Evolutionary conservation across 2,888 invertebrate genomes (phyloP).

Genomic region (Eilema caniola): DNA sequence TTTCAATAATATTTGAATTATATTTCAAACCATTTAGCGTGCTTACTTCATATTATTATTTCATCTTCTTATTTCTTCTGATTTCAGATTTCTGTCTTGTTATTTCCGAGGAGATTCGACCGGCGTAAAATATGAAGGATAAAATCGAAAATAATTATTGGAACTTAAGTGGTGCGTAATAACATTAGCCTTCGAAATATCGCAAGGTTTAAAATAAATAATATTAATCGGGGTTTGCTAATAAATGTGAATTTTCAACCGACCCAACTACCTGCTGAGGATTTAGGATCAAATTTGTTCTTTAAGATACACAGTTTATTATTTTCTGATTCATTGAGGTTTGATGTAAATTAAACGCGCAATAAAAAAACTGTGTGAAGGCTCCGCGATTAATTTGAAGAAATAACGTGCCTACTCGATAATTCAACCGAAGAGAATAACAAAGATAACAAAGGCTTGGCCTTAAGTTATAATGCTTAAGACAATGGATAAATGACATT

Average conservation of each 20-base stretch:
- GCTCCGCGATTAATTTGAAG: too few relatives aligned
- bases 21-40: too few relatives aligned
- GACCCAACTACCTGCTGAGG: slow-evolving; percentile 21
- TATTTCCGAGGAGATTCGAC: neutral
- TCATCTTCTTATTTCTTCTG: too few relatives aligned
- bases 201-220: neutral
- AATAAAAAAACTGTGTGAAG: too few relatives aligned
- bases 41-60: too few relatives aligned
- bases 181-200: neutral
- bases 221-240: slow-evolving; percentile 33
- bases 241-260: slow-evolving; percentile 30
- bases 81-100: too few relatives aligned
- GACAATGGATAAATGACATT: too few relatives aligned
- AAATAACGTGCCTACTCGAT: too few relatives aligned
- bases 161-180: neutral
- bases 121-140: neutral
- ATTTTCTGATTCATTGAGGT: neutral
- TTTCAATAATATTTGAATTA: too few relatives aligned
- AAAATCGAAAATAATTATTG: neutral
- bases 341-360: neutral
- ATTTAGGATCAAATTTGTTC: slow-evolving; percentile 8
- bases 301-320: neutral
- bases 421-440: too few relatives aligned
- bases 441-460: too few relatives aligned
- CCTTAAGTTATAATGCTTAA: too few relatives aligned